Percentiles rank a stretch among this genome's conserved stretches.
phyloP scores from a whole-genome alignment of 2,888 invertebrate genomes.

The Caenorhabditis virilis region DNA sequence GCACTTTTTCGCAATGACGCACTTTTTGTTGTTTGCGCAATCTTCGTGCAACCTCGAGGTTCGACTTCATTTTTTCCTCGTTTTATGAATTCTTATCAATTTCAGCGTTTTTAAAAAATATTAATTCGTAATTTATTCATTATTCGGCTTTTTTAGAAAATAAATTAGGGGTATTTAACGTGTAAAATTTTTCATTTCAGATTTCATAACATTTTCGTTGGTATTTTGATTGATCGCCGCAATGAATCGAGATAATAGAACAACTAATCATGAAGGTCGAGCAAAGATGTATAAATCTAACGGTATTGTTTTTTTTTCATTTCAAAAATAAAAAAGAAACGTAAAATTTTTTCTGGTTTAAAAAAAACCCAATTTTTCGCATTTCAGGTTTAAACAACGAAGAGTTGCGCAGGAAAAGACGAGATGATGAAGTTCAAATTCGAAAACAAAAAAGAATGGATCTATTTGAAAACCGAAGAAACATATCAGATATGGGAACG shows the following conservation, averaged over 20 bases:
- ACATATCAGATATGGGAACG: constrained; percentile 4
- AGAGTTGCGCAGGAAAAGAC: constrained; percentile 13
- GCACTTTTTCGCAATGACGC: no score
- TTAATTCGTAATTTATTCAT: no score
- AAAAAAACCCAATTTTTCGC: background rate
- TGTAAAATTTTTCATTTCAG: no score
- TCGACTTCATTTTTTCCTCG: no score
- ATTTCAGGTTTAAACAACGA: constrained; percentile 4
- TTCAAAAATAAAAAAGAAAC: constrained; percentile 2
- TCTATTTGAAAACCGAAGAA: constrained; percentile 16
- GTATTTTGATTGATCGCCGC: no score
- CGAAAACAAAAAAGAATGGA: constrained; percentile 20
- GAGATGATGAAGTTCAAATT: constrained; percentile 30
- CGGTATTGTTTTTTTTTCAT: constrained; percentile 4
- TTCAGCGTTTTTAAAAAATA: no score
- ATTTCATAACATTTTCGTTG: no score
- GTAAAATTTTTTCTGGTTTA: background rate
- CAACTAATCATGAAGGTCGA: constrained; percentile 5
- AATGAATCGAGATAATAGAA: background rate
- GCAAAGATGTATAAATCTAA: constrained; percentile 22
- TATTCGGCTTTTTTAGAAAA: no score
- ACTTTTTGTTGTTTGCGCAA: no score
- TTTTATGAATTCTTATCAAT: no score
- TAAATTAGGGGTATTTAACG: no score
- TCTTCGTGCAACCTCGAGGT: no score